phyloP scores from a whole-genome alignment of 2,797 vertebrate genomes.

The Anabacerthia variegaticeps region DNA sequence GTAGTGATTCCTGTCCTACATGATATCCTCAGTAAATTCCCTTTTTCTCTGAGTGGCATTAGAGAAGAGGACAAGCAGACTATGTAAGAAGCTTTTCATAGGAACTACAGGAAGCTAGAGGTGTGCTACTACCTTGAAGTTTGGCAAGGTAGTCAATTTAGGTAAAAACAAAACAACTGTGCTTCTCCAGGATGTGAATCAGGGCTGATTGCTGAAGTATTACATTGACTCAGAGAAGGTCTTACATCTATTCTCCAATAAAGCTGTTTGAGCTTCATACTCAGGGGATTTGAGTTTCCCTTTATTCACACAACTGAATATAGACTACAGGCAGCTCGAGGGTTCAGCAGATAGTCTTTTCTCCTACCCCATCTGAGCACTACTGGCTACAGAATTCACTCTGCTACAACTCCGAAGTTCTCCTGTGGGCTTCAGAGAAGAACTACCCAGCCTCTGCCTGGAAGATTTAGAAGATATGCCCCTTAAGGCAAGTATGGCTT shows the following conservation, averaged over 20 bases:
- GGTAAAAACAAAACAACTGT: not conserved
- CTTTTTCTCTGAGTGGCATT: accelerated
- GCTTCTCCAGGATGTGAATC: not conserved
- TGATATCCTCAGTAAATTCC: not conserved
- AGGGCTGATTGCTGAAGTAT: not conserved
- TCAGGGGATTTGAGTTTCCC: not conserved
- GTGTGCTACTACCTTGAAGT: not conserved
- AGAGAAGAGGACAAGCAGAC: not conserved
- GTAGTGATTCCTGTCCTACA: not conserved
- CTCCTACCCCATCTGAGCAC: not conserved
- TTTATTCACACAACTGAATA: not conserved
- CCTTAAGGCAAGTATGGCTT: not conserved
- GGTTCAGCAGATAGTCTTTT: not conserved
- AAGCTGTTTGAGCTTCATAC: not conserved
- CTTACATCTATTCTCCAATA: not conserved
- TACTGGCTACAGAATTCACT: not conserved
- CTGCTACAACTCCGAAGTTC: not conserved
- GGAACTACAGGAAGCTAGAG: not conserved
- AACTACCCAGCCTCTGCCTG: not conserved
- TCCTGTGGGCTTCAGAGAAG: not conserved
- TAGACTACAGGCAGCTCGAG: not conserved
- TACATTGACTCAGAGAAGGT: not conserved
- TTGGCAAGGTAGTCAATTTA: not conserved
- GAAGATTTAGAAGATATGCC: not conserved
- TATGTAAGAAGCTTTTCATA: not conserved